phyloP scores from a whole-genome alignment of 2,888 invertebrate genomes.

The Habroteleia sp. region DNA sequence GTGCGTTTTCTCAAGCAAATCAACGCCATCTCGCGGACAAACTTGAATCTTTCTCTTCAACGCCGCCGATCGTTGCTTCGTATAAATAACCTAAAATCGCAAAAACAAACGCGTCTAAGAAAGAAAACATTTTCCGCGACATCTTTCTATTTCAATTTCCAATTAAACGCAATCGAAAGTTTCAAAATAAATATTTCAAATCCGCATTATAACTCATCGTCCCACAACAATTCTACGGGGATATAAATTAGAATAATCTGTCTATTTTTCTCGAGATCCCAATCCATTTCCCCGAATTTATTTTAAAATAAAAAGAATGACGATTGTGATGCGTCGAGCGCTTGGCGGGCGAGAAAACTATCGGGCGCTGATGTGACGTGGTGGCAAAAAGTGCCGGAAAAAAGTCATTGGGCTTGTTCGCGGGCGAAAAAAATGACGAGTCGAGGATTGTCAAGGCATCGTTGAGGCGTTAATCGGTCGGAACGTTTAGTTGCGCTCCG shows the following conservation, averaged over 20 bases:
- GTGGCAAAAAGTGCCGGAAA: slow-evolving; percentile 22
- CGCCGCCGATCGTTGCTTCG: neutral
- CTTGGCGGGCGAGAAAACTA: neutral
- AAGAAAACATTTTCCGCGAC: neutral
- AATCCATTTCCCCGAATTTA: slow-evolving; percentile 29
- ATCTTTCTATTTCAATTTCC: neutral
- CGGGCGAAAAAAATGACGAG: slow-evolving; percentile 41
- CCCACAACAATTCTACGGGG: neutral
- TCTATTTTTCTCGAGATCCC: slow-evolving; percentile 14
- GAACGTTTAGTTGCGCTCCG: slow-evolving; percentile 77
- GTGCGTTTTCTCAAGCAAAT: slow-evolving; percentile 3
- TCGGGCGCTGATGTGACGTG: slow-evolving; percentile 1
- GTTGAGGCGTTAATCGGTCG: slow-evolving; percentile 76
- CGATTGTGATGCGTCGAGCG: slow-evolving; percentile 22
- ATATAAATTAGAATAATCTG: slow-evolving; percentile 41
- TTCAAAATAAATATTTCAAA: slow-evolving; percentile 19
- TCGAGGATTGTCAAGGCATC: slow-evolving; percentile 38
- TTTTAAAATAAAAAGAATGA: slow-evolving; percentile 36
- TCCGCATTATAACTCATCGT: slow-evolving; percentile 19
- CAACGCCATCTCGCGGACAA: neutral
- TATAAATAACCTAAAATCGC: neutral
- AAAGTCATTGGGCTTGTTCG: slow-evolving; percentile 42
- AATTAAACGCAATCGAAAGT: slow-evolving; percentile 1
- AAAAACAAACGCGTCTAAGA: neutral
- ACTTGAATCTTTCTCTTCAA: neutral